Conservation (phyloP, 2,888 invertebrate species). For the Drosophila monieri region DNA sequence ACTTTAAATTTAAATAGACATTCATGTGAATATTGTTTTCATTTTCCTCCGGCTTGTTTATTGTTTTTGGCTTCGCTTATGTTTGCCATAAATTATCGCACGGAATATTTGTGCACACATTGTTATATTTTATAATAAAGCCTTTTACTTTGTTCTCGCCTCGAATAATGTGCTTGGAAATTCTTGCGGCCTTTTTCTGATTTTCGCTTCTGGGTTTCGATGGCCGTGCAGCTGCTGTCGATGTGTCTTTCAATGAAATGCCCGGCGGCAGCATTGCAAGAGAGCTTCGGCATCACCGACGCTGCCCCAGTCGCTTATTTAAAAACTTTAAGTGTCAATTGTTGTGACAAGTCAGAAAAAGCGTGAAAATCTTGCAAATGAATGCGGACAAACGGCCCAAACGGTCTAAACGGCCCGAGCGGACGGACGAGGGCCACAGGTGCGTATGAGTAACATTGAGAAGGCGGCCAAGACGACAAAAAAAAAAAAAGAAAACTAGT, state of each 20-base stretch:
- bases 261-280: conserved; percentile 32
- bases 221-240: conserved; percentile 71
- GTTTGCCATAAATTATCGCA: conserved; percentile 68
- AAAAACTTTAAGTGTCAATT: conserved; percentile 79
- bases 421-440: conserved; percentile 63
- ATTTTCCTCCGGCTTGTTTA: conserved; percentile 12
- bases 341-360: conserved; percentile 71
- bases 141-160: conserved; percentile 66
- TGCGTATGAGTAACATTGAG: conserved; percentile 78
- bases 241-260: conserved; percentile 69
- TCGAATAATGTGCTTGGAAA: conserved; percentile 34
- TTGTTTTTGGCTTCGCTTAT: conserved; percentile 53
- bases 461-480: conserved; percentile 61
- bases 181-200: conserved; percentile 41
- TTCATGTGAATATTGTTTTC: conserved; percentile 22
- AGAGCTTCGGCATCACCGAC: conserved; percentile 28
- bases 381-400: conserved; percentile 56
- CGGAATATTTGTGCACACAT: conserved; percentile 70
- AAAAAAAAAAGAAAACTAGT: conserved; percentile 60
- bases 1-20: conserved; percentile 15
- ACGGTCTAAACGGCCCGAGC: conserved; percentile 1
- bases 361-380: conserved; percentile 77
- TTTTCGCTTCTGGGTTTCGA: conserved; percentile 59
- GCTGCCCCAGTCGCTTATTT: conserved; percentile 50
- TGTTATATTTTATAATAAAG: conserved; percentile 50